Evolutionary conservation across 2,888 invertebrate species (phyloP), one percentile per base, ranked within the genome.

Genomic region (Sthenelais limicola): DNA sequence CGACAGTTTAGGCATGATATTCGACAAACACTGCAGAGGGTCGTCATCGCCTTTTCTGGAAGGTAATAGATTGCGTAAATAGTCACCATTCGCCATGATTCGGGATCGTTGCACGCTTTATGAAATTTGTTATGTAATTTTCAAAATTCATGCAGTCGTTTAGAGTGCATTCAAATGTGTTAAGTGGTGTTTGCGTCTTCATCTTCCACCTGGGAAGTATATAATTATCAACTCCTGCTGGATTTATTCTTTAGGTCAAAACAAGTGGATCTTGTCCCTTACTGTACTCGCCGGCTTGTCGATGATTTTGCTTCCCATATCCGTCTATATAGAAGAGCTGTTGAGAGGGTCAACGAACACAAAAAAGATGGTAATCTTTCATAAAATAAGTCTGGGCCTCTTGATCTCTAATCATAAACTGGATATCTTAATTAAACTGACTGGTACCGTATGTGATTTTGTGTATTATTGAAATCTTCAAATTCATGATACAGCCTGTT

Each of bases 301-400:
- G 96, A 97, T 88, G 96, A 96, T 88, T 91, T 95, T 77, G 96
- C 95, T 0, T 93, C 94, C 32, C 97, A 97, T 89, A 91, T 97
- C 78, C 91, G 95, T 77, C 89, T 97, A 28, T 97, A 93, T 86
- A 92, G 95, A 80, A 92, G 94, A 85, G 94, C 96, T 0, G 82
- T 86, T 75, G 88, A 88, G 43, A 86, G 86, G 78, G 80, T 86
- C 33, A 78, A 80, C 43, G 80, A 81, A 73, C 74, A 89, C 91
- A 82, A 91, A 79, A 82, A 90, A 82, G 90, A 88, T 74, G 86
- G 88, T 87, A 77, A 75, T 68, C 66, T n/a, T n/a, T 18, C 43
- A 43, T 43, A 15, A 15, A 15, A 15, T 9, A 9, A 43, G 43
- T 43, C 43, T 15, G 12, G 18, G 18, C 43, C 43, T 18, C 18